Evolutionary conservation across 1,140 invertebrate genomes (phyloP).

Genomic region (Pseudomyrmex cubaensis): DNA sequence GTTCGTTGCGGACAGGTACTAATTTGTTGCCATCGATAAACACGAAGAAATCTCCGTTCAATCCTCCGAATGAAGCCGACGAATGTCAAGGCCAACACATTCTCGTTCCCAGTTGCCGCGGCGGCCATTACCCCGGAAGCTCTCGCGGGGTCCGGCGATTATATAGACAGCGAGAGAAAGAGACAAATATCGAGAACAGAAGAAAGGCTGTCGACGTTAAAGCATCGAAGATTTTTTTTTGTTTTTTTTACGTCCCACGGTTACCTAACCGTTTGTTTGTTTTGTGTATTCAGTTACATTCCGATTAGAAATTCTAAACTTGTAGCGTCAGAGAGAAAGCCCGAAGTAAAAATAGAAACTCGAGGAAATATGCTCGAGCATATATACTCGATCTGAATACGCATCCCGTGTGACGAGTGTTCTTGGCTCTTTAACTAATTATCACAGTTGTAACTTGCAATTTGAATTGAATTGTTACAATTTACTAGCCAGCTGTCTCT

Average conservation of each 20-base stretch:
- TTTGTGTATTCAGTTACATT: neutral
- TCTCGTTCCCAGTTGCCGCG: conserved; percentile 65
- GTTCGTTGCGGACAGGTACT: conserved; percentile 24
- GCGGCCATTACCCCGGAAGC: conserved; percentile 75
- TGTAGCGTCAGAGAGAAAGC: neutral
- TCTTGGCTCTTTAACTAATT: too few relatives aligned
- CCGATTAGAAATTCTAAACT: neutral
- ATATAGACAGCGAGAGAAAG: conserved; percentile 37
- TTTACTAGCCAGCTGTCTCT: too few relatives aligned
- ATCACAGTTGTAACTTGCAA: too few relatives aligned
- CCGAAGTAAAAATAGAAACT: too few relatives aligned
- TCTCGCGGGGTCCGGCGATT: conserved; percentile 54
- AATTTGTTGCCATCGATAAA: conserved; percentile 65
- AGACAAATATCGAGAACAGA: conserved; percentile 40
- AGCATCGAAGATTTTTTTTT: neutral
- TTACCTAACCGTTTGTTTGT: neutral
- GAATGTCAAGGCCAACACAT: conserved; percentile 74
- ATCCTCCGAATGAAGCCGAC: conserved; percentile 43
- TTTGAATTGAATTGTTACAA: too few relatives aligned
- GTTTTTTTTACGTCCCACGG: neutral
- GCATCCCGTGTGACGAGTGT: too few relatives aligned
- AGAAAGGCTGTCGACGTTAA: neutral
- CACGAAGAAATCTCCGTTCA: conserved; percentile 38
- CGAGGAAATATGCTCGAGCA: neutral
- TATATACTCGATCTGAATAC: too few relatives aligned